phyloP scores from a whole-genome alignment of 23 tunicate genomes.

The Phallusia fumigata region DNA sequence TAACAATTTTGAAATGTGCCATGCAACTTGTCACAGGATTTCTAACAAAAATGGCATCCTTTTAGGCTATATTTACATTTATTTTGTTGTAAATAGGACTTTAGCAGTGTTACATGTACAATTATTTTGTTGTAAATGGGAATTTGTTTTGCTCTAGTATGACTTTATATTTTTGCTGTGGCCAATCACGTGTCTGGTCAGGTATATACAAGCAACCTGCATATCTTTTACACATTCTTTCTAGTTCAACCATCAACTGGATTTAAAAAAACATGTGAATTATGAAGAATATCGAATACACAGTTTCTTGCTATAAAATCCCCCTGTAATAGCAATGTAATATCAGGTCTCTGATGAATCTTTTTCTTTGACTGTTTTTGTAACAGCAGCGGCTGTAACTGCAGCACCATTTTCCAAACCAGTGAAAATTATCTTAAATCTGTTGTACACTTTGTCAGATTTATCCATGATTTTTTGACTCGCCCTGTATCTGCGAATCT shows the following conservation, averaged over 20 bases:
- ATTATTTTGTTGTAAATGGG: too few species aligned
- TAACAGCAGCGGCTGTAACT: conserved; percentile 36
- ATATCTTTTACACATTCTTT: too few species aligned
- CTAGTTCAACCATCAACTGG: neutral
- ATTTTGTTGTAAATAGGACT: too few species aligned
- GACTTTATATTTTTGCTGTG: too few species aligned
- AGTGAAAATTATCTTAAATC: conserved; percentile 67
- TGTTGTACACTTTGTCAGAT: conserved; percentile 79
- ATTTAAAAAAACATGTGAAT: neutral
- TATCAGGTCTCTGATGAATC: neutral
- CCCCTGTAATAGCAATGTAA: neutral
- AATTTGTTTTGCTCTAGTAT: too few species aligned
- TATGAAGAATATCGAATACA: neutral
- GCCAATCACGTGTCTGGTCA: too few species aligned
- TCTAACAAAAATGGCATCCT: neutral
- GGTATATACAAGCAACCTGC: too few species aligned
- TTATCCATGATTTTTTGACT: conserved; percentile 90
- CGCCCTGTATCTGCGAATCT: conserved; percentile 83
- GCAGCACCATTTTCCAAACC: conserved; percentile 77
- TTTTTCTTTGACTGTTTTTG: conserved; percentile 24
- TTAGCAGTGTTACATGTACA: too few species aligned
- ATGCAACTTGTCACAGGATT: neutral
- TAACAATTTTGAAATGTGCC: neutral
- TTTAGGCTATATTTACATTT: too few species aligned
- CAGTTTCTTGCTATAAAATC: neutral